Percentiles rank a stretch among this genome's conserved stretches.
phyloP scores from a whole-genome alignment of 2,113 vertebrate genomes.

The Apteryx mantelli region DNA sequence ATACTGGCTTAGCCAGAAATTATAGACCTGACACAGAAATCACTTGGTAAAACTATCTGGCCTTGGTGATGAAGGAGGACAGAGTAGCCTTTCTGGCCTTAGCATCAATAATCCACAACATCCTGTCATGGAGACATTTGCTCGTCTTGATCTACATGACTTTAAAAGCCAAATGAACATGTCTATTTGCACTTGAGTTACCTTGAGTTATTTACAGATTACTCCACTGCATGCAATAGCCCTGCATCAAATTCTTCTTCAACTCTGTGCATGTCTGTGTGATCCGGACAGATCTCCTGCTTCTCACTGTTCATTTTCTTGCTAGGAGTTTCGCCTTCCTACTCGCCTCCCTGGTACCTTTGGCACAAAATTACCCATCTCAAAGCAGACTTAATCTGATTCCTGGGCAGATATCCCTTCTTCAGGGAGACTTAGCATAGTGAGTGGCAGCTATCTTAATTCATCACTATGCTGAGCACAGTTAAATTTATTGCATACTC shows the following conservation, averaged over 20 bases:
- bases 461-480: neutral
- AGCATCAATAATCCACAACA: neutral
- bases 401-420: neutral
- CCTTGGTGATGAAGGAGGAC: neutral
- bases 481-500: neutral
- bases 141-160: neutral
- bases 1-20: neutral
- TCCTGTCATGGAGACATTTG: neutral
- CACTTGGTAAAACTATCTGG: neutral
- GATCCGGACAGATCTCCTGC: neutral
- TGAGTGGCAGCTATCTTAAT: neutral
- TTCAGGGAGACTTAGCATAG: neutral
- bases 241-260: neutral
- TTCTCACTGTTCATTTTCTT: neutral
- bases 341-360: neutral
- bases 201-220: neutral
- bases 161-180: neutral
- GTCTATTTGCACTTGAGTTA: neutral
- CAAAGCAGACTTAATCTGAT: neutral
- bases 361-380: neutral
- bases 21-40: neutral
- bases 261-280: neutral
- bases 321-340: neutral
- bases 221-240: neutral
- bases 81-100: neutral